These are phyloP conservation scores for Actenoides hombroni DNA, from an alignment of 2,113 vertebrate genomes.

Conservation along the genomic window DNA sequence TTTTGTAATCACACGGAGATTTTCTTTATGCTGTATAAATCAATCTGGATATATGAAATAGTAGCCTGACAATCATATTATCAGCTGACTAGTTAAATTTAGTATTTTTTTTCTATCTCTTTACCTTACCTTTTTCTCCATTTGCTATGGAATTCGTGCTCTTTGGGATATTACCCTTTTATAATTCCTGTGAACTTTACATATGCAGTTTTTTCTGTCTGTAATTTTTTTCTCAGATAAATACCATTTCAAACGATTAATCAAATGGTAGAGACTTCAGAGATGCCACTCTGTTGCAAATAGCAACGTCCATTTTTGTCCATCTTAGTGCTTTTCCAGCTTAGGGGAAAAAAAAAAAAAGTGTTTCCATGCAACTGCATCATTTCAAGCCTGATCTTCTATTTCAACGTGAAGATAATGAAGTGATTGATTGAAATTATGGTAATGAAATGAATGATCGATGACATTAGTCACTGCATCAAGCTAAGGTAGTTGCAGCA, in stretches of 20 bases:
- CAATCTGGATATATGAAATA: background rate
- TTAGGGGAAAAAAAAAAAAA: background rate
- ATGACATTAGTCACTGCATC: background rate
- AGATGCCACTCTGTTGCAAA: too few relatives aligned
- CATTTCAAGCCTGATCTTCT: background rate
- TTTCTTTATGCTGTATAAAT: constrained; percentile 17
- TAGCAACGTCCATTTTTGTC: background rate
- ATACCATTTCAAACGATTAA: too few relatives aligned
- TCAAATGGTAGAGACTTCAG: too few relatives aligned
- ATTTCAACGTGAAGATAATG: background rate
- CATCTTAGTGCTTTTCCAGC: background rate
- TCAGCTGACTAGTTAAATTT: background rate
- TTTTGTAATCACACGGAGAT: background rate
- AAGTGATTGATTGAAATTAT: constrained; percentile 23
- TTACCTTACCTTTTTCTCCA: background rate
- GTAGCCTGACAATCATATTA: background rate
- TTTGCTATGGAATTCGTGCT: background rate
- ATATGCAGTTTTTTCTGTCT: background rate
- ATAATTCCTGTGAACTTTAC: background rate
- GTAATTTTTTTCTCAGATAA: background rate
- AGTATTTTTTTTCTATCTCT: background rate
- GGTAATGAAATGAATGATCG: background rate
- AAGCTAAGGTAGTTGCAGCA: background rate
- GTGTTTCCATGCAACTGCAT: background rate
- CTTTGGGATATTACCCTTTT: background rate